Percentiles rank a stretch among this genome's conserved stretches.
Evolutionary conservation across 1,140 invertebrate genomes (phyloP).

Genomic region (Hypothenemus hampei): DNA sequence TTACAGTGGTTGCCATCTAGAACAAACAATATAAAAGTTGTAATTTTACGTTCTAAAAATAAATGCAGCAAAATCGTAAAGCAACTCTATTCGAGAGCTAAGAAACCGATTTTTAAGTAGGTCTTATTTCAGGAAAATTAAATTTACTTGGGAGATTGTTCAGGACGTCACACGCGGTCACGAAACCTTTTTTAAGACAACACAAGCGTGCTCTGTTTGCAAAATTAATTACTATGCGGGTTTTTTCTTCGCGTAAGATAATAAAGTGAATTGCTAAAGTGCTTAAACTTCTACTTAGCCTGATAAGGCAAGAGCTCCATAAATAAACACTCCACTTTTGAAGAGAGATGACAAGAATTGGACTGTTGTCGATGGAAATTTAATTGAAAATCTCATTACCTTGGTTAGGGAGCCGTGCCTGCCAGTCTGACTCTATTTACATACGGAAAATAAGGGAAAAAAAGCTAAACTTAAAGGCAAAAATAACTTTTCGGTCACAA

Average conservation of each 20-base stretch:
- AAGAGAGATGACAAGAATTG: no score
- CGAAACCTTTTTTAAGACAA: conserved; percentile 1
- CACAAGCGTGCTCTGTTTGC: background rate
- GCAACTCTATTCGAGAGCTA: background rate
- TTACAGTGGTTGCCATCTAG: conserved; percentile 50
- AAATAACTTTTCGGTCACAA: no score
- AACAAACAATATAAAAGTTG: background rate
- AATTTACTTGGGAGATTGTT: background rate
- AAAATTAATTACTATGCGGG: conserved; percentile 3
- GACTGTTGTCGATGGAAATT: no score
- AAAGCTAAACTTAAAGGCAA: no score
- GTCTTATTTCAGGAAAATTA: background rate
- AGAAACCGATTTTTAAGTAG: background rate
- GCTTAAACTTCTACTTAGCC: conserved; percentile 1
- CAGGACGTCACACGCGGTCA: background rate
- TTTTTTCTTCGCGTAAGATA: conserved; percentile 1
- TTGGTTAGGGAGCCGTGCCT: no score
- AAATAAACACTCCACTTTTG: no score
- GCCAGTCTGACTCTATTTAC: no score
- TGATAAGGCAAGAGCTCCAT: conserved; percentile 15
- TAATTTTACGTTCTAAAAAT: background rate
- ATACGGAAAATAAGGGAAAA: no score
- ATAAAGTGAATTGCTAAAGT: conserved; percentile 10
- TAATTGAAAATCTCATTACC: no score
- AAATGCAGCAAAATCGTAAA: background rate